These are phyloP conservation scores for Actinia equina DNA, from an alignment of 64 coral and sea anemone species.

Conservation along the genomic window DNA sequence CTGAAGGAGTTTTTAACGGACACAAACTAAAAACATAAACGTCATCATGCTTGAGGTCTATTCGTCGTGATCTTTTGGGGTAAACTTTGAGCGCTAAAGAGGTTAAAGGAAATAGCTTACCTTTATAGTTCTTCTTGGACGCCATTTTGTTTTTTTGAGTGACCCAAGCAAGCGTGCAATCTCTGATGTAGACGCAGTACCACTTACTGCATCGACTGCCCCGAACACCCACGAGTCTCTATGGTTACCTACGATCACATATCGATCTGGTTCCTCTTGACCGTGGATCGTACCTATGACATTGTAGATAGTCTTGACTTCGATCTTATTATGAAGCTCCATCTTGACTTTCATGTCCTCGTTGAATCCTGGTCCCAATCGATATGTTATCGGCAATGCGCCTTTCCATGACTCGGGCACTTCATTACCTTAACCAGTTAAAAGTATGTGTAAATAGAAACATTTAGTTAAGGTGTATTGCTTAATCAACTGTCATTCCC, in stretches of 20 bases:
- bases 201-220: constrained; percentile 57
- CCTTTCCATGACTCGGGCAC: constrained; percentile 44
- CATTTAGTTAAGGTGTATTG: too few species aligned
- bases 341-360: constrained; percentile 25
- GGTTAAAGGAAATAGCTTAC: not conserved
- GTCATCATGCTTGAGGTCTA: too few species aligned
- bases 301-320: constrained; percentile 48
- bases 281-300: constrained; percentile 66
- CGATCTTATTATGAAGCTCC: constrained; percentile 51
- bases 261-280: constrained; percentile 52
- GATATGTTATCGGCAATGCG: constrained; percentile 28
- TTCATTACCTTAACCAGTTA: constrained; percentile 3
- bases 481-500: too few species aligned
- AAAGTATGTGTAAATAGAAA: not conserved
- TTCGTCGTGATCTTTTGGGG: too few species aligned
- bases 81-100: not conserved
- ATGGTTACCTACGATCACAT: constrained; percentile 62
- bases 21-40: too few species aligned
- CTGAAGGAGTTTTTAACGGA: too few species aligned
- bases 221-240: constrained; percentile 63
- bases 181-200: constrained; percentile 44
- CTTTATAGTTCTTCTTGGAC: constrained; percentile 84
- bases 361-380: constrained; percentile 44
- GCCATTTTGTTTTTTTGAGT: constrained; percentile 26
- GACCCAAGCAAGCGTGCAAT: constrained; percentile 38